phyloP scores from a whole-genome alignment of 92 coral and sea anemone genomes.

The Porites divaricata region DNA sequence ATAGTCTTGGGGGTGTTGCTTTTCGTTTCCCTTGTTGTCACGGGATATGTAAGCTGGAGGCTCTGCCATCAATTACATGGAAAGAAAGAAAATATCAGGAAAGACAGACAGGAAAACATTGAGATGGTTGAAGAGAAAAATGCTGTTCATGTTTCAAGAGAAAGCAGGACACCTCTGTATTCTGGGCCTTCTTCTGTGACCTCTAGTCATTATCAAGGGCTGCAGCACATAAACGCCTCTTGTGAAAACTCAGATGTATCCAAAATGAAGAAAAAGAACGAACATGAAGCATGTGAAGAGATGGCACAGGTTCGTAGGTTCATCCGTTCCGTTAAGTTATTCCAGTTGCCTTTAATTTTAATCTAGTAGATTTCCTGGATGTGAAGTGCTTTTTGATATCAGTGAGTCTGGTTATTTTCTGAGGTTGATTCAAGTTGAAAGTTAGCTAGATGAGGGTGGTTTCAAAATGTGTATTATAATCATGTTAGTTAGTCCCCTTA shows the following conservation, averaged over 20 bases:
- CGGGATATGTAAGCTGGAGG: not conserved
- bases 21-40: not conserved
- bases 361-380: no score
- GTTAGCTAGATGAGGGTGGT: no score
- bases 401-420: no score
- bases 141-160: not conserved
- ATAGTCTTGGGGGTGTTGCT: not conserved
- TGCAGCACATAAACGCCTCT: not conserved
- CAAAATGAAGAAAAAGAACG: no score
- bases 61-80: not conserved
- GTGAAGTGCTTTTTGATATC: no score
- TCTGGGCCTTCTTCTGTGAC: not conserved
- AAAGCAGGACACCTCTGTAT: not conserved
- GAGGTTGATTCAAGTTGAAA: no score
- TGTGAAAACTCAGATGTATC: not conserved
- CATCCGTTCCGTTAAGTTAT: no score
- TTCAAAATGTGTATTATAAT: no score
- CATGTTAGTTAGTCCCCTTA: no score
- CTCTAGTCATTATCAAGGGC: not conserved
- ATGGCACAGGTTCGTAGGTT: no score
- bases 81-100: not conserved
- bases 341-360: no score
- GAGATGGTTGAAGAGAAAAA: not conserved
- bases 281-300: no score
- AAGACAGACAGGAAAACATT: not conserved